These are phyloP conservation scores for Erpornis zantholeuca DNA, from an alignment of 2,113 vertebrate genomes.

Conservation along the genomic window DNA sequence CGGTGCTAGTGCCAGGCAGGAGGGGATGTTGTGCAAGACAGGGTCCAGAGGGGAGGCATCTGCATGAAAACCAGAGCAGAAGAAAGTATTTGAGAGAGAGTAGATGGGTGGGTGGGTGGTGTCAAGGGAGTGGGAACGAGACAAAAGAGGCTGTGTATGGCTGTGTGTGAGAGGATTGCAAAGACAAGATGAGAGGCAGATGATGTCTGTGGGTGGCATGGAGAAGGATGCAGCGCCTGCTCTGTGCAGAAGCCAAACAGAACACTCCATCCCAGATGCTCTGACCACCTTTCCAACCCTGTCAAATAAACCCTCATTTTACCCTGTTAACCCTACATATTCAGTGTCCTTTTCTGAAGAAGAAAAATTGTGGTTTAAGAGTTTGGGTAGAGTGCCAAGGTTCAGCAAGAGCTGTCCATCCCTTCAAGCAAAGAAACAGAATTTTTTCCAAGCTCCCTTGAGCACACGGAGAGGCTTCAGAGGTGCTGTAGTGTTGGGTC, in stretches of 20 bases:
- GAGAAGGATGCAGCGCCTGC: neutral
- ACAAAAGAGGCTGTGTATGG: neutral
- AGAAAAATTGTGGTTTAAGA: neutral
- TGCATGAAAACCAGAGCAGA: neutral
- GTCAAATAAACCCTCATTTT: neutral
- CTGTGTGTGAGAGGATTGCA: neutral
- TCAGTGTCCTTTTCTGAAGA: neutral
- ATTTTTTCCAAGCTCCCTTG: neutral
- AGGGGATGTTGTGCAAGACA: neutral
- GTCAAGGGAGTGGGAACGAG: neutral
- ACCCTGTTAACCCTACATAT: neutral
- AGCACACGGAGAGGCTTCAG: neutral
- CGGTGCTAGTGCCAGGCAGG: neutral
- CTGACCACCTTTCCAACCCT: neutral
- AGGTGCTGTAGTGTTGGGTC: neutral
- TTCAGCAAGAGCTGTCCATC: neutral
- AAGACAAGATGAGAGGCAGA: neutral
- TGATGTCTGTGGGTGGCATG: neutral
- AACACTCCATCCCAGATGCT: neutral
- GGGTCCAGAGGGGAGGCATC: neutral
- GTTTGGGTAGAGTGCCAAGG: neutral
- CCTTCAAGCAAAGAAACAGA: neutral
- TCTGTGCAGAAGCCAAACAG: neutral
- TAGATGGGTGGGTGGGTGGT: neutral
- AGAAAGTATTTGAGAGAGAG: neutral